These are phyloP conservation scores for Brachypteracias leptosomus DNA, from an alignment of 2,113 vertebrate genomes.

Conservation along the genomic window DNA sequence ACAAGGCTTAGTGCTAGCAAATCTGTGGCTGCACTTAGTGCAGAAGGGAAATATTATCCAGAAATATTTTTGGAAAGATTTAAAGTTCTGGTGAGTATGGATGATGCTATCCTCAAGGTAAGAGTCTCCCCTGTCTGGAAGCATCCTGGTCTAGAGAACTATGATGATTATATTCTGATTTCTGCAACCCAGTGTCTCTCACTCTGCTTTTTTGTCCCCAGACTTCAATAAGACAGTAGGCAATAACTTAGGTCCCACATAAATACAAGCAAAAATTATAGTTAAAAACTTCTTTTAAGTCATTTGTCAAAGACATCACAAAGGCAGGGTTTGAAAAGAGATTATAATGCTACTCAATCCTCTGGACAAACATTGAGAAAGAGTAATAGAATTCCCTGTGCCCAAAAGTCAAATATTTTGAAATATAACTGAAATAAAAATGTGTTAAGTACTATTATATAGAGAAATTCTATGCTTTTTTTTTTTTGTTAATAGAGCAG, in stretches of 20 bases:
- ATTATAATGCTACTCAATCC: background rate
- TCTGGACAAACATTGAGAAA: background rate
- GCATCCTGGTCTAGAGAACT: background rate
- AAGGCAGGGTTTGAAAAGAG: background rate
- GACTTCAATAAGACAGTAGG: background rate
- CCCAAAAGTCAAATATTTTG: background rate
- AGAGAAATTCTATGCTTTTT: background rate
- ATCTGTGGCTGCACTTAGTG: fast-evolving
- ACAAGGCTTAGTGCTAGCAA: background rate
- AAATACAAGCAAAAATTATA: background rate
- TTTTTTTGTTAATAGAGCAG: background rate
- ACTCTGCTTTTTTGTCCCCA: background rate
- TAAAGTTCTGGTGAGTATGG: background rate
- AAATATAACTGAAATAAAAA: background rate
- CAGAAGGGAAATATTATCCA: background rate
- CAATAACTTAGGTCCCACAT: background rate
- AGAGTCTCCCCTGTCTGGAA: background rate
- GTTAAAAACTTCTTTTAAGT: background rate
- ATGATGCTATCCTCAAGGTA: background rate
- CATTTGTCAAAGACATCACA: background rate
- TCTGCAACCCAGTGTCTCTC: background rate
- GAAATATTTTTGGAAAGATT: background rate
- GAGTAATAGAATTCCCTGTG: background rate
- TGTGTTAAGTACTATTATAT: background rate
- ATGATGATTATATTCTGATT: background rate